Evolutionary conservation across 2,888 invertebrate species (phyloP), one percentile per base, ranked within the genome.

Genomic region (Phortica magna): DNA sequence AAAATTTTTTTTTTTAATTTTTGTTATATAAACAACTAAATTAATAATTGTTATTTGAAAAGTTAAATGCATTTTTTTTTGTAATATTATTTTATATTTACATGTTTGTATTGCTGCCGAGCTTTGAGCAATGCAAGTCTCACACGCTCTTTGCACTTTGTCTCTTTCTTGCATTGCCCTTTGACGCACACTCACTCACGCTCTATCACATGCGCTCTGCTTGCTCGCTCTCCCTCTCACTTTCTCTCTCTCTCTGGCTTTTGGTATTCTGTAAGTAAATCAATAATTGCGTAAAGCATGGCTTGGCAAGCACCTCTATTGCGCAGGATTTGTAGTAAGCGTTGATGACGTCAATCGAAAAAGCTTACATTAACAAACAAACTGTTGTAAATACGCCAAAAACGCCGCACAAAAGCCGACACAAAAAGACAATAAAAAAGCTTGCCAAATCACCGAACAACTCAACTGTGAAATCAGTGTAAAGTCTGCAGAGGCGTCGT

Each of bases 321-420:
- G 80, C 82, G 83, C 86, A 90, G 85, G 85, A 83, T 76, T 83
- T 85, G 80, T 82, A 84, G 82, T 82, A 82, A 77, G 78, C 39
- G 64, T 78, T 81, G 83, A 85, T 90, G 90, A 90, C 90, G 90
- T 90, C 90, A 90, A 90, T 90, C 79, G 89, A 79, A 82, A 89
- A 88, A 90, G 90, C 90, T 90, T 72, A 42, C 39, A 79, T 31
- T 31, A 76, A 76, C 75, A 76, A 76, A 74, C 65, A 76, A 73
- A 78, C 31, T 64, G 19, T 31, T 61, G 61, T 19, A 61, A 17
- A 76, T 70, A 39, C 55, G 68, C 59, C 31, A 31, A 64, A 74
- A 70, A 76, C 74, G 53, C 64, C 74, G 17, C 68, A 80, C 80
- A 87, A 88, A 88, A 82, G 86, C 89, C 89, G 89, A 86, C 82